These are phyloP conservation scores for Solenodon paradoxus DNA, from an alignment of 2,113 vertebrate species.

Conservation along the genomic window DNA sequence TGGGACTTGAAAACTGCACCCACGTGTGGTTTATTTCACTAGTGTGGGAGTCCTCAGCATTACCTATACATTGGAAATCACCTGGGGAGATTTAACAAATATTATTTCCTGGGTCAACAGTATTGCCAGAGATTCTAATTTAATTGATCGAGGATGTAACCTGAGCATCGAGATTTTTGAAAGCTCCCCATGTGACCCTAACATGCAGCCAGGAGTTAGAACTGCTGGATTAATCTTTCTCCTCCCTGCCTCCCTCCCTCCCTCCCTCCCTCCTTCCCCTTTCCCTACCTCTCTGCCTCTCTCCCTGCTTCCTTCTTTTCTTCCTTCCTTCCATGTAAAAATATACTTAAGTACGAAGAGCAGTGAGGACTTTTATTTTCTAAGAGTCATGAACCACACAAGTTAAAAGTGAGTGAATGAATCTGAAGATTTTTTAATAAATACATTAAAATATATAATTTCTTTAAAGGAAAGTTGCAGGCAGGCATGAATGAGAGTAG, in stretches of 20 bases:
- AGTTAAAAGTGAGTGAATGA: neutral
- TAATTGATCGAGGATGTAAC: neutral
- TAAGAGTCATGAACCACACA: neutral
- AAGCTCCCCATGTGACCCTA: neutral
- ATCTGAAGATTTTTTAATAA: neutral
- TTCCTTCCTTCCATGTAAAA: neutral
- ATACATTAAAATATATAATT: too few species aligned
- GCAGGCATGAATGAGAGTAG: too few species aligned
- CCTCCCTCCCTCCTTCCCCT: neutral
- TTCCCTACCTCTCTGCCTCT: neutral
- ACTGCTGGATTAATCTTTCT: neutral
- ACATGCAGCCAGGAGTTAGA: neutral
- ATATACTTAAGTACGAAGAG: neutral
- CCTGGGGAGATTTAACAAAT: neutral
- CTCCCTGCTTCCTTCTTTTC: neutral
- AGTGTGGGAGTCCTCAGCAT: neutral
- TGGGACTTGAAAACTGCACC: neutral
- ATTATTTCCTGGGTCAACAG: neutral
- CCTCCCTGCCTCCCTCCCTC: neutral
- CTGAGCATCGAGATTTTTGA: neutral
- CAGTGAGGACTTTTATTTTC: neutral
- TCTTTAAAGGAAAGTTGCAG: too few species aligned
- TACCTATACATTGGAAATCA: neutral
- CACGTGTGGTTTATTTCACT: neutral
- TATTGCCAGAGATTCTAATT: neutral